phyloP scores from a whole-genome alignment of 1,140 invertebrate genomes.

The Pantala flavescens region DNA sequence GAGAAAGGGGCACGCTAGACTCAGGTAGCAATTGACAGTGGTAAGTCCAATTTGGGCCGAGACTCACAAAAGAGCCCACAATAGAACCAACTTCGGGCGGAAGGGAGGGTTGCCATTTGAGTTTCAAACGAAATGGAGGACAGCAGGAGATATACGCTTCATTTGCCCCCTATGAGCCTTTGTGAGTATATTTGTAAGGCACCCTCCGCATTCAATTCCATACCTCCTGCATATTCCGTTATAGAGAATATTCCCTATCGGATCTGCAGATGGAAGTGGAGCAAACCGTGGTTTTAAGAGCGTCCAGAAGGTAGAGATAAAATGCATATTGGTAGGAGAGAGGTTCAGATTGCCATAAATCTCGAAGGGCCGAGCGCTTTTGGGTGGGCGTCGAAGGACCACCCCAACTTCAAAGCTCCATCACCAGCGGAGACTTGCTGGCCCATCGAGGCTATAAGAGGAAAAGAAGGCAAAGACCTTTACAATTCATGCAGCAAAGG shows the following conservation, averaged over 20 bases:
- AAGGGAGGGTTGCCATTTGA: too few species aligned
- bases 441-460: background rate
- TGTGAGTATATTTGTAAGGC: too few species aligned
- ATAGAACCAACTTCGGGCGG: too few species aligned
- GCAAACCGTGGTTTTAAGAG: too few species aligned
- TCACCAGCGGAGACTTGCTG: too few species aligned
- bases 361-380: background rate
- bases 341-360: background rate
- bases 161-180: too few species aligned
- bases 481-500: conserved; percentile 1
- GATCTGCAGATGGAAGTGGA: too few species aligned
- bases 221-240: too few species aligned
- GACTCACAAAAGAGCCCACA: background rate
- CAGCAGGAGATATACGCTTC: too few species aligned
- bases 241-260: too few species aligned
- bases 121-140: too few species aligned
- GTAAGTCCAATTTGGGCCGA: background rate
- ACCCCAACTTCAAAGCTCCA: background rate
- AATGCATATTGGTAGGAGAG: background rate
- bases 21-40: background rate
- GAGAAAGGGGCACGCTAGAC: background rate
- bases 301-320: background rate
- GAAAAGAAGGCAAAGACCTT: background rate
- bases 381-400: background rate
- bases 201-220: too few species aligned